Percentiles rank a stretch among this genome's conserved stretches.
Evolutionary conservation across 2,888 invertebrate species (phyloP).

Genomic region (Dendrolimus houi): DNA sequence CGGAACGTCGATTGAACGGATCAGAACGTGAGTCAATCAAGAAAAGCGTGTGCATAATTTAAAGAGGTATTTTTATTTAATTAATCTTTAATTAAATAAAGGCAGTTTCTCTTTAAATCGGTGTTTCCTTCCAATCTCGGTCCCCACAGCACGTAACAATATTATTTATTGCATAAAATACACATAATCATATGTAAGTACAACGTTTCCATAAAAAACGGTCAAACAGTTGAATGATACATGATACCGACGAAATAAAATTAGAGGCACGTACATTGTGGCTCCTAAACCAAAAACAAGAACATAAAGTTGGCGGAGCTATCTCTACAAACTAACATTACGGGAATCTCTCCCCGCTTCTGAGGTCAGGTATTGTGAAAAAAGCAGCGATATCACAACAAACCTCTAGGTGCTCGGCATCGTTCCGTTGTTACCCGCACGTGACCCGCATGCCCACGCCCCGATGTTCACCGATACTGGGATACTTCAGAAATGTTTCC

Average conservation of each 20-base stretch:
- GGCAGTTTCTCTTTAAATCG: no score
- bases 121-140: no score
- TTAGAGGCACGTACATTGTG: conserved; percentile 33
- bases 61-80: no score
- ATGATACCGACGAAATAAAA: conserved; percentile 14
- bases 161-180: no score
- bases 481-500: conserved; percentile 69
- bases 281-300: conserved; percentile 40
- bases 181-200: no score
- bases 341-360: conserved; percentile 51
- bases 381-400: conserved; percentile 69
- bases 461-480: conserved; percentile 58
- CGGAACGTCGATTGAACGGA: no score
- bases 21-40: no score
- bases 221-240: not conserved
- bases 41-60: no score
- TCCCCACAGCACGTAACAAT: no score
- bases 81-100: no score
- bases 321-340: conserved; percentile 45
- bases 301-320: conserved; percentile 43
- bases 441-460: conserved; percentile 61
- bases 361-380: conserved; percentile 67
- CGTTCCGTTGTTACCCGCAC: conserved; percentile 61
- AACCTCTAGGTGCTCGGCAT: conserved; percentile 60
- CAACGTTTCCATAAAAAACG: not conserved